These are phyloP conservation scores for Diplodus sargus DNA, from an alignment of 2,797 vertebrate genomes.

Conservation along the genomic window DNA sequence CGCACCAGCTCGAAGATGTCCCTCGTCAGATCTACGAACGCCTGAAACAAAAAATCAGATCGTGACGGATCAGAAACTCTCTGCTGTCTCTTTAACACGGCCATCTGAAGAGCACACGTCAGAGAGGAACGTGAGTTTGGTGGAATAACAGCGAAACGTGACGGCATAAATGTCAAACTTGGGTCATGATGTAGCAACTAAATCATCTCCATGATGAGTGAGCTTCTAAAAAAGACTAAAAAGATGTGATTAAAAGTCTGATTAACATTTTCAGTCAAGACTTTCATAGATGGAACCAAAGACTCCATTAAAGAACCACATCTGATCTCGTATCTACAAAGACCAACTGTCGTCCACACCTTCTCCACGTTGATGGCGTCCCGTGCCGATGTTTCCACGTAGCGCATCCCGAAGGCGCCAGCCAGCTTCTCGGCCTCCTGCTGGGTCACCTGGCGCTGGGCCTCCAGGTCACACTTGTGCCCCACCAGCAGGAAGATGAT, in stretches of 20 bases:
- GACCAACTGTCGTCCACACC: constrained; percentile 42
- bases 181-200: not conserved
- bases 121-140: too few species aligned
- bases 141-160: not conserved
- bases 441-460: constrained; percentile 89
- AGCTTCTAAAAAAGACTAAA: not conserved
- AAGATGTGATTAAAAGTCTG: not conserved
- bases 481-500: constrained; percentile 95
- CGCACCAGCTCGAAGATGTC: constrained; percentile 94
- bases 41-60: constrained; percentile 56
- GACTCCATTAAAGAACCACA: not conserved
- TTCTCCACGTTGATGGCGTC: constrained; percentile 95
- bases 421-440: constrained; percentile 94
- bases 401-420: constrained; percentile 89
- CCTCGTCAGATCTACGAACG: constrained; percentile 92
- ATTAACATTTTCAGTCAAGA: not conserved
- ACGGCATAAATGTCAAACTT: not conserved
- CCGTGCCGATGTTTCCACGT: constrained; percentile 92
- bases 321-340: not conserved
- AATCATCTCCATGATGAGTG: not conserved
- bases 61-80: not conserved
- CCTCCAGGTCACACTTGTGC: constrained; percentile 96
- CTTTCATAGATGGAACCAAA: not conserved
- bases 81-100: too few species aligned
- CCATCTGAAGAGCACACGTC: too few species aligned